Percentiles rank a stretch among this genome's conserved stretches.
Conservation (phyloP, 2,888 invertebrate species). For the Geophilus truncorum region DNA sequence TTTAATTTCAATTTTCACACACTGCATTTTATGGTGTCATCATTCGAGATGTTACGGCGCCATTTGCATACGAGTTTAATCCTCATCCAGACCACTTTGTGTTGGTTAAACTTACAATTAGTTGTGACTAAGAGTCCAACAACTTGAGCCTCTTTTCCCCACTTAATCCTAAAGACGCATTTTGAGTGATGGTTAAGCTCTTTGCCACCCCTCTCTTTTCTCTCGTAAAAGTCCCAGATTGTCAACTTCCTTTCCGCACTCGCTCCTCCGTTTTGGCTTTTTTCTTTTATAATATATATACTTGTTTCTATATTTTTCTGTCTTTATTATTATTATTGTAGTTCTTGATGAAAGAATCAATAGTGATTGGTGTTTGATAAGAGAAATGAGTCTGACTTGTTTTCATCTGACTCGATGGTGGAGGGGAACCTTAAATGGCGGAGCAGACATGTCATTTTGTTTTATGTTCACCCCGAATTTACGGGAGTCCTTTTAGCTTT, state of each 20-base stretch:
- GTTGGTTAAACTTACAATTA: constrained; percentile 27
- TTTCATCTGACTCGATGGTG: background rate
- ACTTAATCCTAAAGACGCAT: constrained; percentile 22
- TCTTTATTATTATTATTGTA: background rate
- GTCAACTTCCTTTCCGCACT: background rate
- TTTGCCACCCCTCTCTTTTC: background rate
- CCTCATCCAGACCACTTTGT: constrained; percentile 22
- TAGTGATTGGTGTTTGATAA: constrained; percentile 27
- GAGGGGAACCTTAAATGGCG: background rate
- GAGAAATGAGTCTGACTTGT: constrained; percentile 19
- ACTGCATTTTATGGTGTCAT: constrained; percentile 24
- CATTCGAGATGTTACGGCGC: background rate
- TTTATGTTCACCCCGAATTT: background rate
- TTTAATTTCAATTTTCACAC: constrained; percentile 25
- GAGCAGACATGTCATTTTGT: constrained; percentile 14
- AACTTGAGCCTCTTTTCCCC: constrained; percentile 17
- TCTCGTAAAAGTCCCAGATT: background rate
- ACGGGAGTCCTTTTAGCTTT: background rate
- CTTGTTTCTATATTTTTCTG: background rate
- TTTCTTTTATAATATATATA: background rate
- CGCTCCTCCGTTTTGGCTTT: background rate
- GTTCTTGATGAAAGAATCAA: background rate
- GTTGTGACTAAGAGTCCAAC: constrained; percentile 14
- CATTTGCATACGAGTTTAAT: constrained; percentile 18
- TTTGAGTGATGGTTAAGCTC: constrained; percentile 17